A percentile compares a stretch with the other conserved stretches of the same genome.
phyloP scores from a whole-genome alignment of 23 tunicate genomes.

The Botrylloides violaceus region DNA sequence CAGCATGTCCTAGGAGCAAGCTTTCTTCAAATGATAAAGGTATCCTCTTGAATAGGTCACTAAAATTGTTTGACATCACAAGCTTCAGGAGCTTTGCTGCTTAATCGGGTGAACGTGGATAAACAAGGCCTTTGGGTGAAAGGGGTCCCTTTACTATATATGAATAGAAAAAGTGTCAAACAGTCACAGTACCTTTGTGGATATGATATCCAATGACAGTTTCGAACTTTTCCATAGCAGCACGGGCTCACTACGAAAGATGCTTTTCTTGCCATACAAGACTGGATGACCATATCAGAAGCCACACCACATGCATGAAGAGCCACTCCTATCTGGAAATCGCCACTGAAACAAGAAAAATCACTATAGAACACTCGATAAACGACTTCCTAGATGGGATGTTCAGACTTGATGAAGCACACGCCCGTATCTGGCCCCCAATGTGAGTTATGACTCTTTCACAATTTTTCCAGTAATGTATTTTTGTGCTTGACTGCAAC shows the following conservation, averaged over 20 bases:
- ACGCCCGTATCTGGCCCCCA: too few species aligned
- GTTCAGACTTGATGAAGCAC: too few species aligned
- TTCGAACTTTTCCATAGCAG: slow-evolving; percentile 90
- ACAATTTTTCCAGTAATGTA: too few species aligned
- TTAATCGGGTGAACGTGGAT: neutral
- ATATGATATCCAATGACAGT: slow-evolving; percentile 42
- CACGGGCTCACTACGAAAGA: slow-evolving; percentile 91
- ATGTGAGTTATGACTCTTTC: too few species aligned
- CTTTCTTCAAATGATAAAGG: slow-evolving; percentile 42
- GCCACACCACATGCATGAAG: slow-evolving; percentile 99
- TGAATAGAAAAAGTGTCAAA: neutral
- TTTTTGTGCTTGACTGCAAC: too few species aligned
- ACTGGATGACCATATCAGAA: slow-evolving; percentile 81
- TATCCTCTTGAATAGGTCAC: slow-evolving; percentile 15
- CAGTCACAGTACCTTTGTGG: slow-evolving; percentile 67
- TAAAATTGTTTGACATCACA: slow-evolving; percentile 18
- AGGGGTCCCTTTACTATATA: neutral
- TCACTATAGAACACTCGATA: too few species aligned
- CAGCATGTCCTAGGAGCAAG: slow-evolving; percentile 80
- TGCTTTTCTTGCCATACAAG: slow-evolving; percentile 48
- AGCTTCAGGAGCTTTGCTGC: neutral
- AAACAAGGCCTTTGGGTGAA: neutral
- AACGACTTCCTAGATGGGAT: too few species aligned
- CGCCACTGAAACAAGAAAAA: slow-evolving; percentile 53
- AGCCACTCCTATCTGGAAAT: slow-evolving; percentile 87